Evolutionary conservation across 2,113 vertebrate genomes (phyloP), one percentile per base, ranked within the genome.

Genomic region (Pedetes capensis): DNA sequence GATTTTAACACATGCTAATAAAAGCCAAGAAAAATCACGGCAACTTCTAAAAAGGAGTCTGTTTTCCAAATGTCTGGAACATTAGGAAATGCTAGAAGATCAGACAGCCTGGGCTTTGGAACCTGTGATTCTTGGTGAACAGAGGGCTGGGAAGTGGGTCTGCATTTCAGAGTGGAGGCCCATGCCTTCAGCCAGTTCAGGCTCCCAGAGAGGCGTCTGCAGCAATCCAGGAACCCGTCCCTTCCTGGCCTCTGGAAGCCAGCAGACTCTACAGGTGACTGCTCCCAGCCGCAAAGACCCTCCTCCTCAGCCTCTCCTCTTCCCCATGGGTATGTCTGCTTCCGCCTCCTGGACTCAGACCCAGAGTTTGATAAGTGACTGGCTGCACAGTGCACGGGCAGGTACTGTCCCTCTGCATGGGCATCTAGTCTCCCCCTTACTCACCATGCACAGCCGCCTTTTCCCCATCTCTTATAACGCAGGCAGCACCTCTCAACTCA

Each of bases 1-100:
- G 97, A 91, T 97, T 97, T 97, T 97, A 97, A 97, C 96, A 96
- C 96, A 94, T 97, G 94, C 90, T 96, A 97, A 97, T 97, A 97
- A 97, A 97, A 96, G 95, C 97, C 96, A 95, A 97, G 97, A 97
- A 95, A 97, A 95, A 92, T 81, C 57, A 57, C 84, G 94, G 95
- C 95, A 96, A 91, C 85, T 95, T 96, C 94, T 95, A 94, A 88
- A 95, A 96, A 95, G 72, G 96, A 97, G 97, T 97, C 95, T 97
- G 90, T 97, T 97, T 97, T 97, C 96, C 97, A 80, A 92, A 89
- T 94, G 91, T 91, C 91, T 91, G 64, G 94, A 96, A 74, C 59
- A 47, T 55, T 78, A 90, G 80, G 87, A 79, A 63, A 75, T 79
- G 42, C 84, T 71, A 37, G 93, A 69, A 79, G 81, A 37, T 81